Evolutionary conservation across 2,797 vertebrate species (phyloP).

Genomic region (Tauraco hartlaubi): DNA sequence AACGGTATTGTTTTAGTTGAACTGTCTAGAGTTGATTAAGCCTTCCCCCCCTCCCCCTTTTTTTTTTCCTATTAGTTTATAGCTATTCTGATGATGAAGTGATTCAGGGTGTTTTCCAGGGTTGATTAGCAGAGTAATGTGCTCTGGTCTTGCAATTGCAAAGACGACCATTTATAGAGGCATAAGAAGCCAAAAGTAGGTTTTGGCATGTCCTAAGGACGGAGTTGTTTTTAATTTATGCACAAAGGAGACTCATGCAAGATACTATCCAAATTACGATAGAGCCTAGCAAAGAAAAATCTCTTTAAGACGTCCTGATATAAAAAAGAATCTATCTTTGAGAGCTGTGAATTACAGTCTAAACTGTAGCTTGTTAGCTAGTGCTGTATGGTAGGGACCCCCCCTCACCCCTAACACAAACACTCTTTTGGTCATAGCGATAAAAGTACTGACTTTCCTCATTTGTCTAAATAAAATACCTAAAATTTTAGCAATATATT

Average conservation of each 20-base stretch:
- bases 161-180: neutral
- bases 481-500: slow-evolving; percentile 15
- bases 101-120: neutral
- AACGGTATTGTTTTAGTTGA: neutral
- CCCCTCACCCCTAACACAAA: neutral
- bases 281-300: neutral
- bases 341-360: neutral
- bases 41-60: too few relatives aligned
- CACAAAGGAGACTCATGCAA: neutral
- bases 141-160: neutral
- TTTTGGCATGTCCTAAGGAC: neutral
- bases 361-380: neutral
- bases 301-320: neutral
- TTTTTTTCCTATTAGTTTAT: neutral
- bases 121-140: neutral
- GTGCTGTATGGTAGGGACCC: neutral
- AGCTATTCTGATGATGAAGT: neutral
- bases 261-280: neutral
- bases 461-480: slow-evolving; percentile 42
- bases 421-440: neutral
- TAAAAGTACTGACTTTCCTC: neutral
- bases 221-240: neutral
- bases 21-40: neutral
- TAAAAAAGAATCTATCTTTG: neutral
- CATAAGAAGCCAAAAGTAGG: neutral